phyloP scores from a whole-genome alignment of 23 tunicate genomes.

The Styela plicata region DNA sequence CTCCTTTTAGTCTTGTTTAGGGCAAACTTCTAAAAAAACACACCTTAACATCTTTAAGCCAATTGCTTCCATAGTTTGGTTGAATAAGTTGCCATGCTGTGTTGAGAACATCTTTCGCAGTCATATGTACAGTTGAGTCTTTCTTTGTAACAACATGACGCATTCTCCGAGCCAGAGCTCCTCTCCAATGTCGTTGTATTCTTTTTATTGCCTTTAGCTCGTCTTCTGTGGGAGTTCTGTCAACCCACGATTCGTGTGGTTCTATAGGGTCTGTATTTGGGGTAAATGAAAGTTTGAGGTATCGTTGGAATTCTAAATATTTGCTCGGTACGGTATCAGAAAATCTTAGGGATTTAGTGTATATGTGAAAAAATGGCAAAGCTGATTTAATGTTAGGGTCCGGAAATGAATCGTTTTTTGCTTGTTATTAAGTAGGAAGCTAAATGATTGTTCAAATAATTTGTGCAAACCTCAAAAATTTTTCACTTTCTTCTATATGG shows the following conservation, averaged over 20 bases:
- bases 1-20: no score
- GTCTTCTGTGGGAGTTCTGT: slow-evolving; percentile 34
- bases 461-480: no score
- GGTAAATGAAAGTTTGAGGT: not conserved
- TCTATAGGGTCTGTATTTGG: slow-evolving; percentile 18
- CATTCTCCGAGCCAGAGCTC: slow-evolving; percentile 40
- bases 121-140: slow-evolving; percentile 41
- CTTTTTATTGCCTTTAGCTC: slow-evolving; percentile 40
- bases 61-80: slow-evolving; percentile 30
- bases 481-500: no score
- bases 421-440: no score
- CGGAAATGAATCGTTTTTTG: no score
- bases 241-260: slow-evolving; percentile 37
- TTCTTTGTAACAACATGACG: slow-evolving; percentile 1
- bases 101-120: slow-evolving; percentile 40
- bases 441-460: no score
- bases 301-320: no score
- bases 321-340: no score
- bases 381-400: no score
- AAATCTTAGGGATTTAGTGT: no score
- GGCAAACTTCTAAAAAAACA: no score
- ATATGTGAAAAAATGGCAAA: no score
- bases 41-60: slow-evolving; percentile 52
- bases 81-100: slow-evolving; percentile 40
- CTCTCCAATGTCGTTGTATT: slow-evolving; percentile 71